Base-by-base conservation (phyloP, 92 coral and sea anemone species). In the Diadumene lineata region DNA sequence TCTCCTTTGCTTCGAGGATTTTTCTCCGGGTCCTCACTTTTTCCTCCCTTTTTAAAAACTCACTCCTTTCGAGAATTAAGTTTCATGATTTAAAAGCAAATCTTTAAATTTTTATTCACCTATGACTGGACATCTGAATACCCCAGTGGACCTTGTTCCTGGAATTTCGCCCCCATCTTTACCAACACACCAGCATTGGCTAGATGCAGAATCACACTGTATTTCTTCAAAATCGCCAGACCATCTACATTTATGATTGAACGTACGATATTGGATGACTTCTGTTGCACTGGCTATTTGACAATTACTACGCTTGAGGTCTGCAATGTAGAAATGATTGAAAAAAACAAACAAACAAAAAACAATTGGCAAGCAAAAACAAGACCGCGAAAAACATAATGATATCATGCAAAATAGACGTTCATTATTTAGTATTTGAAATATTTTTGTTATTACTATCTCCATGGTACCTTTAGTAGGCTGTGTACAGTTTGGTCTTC, bases 131-230 rank as follows among this genome's bases (percentile, higher is more conserved):
- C 96, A 90, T 69, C 83, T 77, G 43, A 90, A 74, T 17, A 74
- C 23, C 8, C 79, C 88, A n/a, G 65, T 76, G 33, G 92, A 83
- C 72, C 84, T 69, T 56, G 94, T 91, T 16, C 92, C 90, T 31
- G 78, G 80, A 23, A 94, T 75, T 74, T 91, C 93, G 31, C 81
- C 83, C 1, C 98, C 98, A 71, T 86, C 78, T 46, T 66, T 74
- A 58, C 86, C 84, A 28, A 85, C 87, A 56, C 98, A 94, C 98
- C 98, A 91, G 30, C 98, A 94, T 43, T 80, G 82, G 50, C 79
- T 77, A 34, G 81, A 79, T 18, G 78, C 70, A 15, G 77, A 64
- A 30, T 88, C 78, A 31, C 98, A 94, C 81, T 94, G 98, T 70
- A 85, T 81, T 58, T 69, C 86, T 43, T 91, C 94, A 51, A 44